These are phyloP conservation scores for Darevskia nairensis DNA, from an alignment of 2,797 vertebrate species.

Conservation along the genomic window DNA sequence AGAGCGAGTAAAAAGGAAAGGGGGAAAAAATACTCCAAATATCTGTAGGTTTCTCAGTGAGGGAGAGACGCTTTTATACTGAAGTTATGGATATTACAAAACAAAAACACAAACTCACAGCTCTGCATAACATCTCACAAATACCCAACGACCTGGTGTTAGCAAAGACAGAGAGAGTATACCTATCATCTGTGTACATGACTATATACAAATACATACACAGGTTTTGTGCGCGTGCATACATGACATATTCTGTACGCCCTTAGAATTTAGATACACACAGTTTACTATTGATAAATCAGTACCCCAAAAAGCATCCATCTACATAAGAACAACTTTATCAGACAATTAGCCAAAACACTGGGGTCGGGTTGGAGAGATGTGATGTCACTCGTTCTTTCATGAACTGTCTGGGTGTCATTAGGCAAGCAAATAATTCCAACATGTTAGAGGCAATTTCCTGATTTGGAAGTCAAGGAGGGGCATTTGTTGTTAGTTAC, in stretches of 20 bases:
- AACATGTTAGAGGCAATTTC: constrained; percentile 34
- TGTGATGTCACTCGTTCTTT: constrained; percentile 23
- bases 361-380: constrained; percentile 13
- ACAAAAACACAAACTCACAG: background rate
- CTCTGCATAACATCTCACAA: background rate
- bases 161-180: too few species aligned
- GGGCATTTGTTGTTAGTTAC: background rate
- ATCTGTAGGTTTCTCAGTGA: background rate
- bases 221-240: too few species aligned
- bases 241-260: too few species aligned
- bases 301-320: constrained; percentile 2
- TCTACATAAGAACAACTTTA: constrained; percentile 25
- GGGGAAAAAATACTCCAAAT: too few species aligned
- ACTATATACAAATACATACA: background rate
- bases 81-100: background rate
- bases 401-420: constrained; percentile 26
- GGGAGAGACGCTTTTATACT: accelerated
- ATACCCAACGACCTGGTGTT: background rate
- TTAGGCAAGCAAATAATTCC: constrained; percentile 42
- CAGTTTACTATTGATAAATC: background rate
- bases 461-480: constrained; percentile 39
- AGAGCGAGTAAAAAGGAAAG: background rate
- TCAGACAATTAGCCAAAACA: background rate
- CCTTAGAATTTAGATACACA: too few species aligned
- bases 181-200: background rate